A percentile compares a stretch with the other conserved stretches of the same genome.
Conservation (phyloP, 2,888 invertebrate species). For the Ditylenchus weischeri region DNA sequence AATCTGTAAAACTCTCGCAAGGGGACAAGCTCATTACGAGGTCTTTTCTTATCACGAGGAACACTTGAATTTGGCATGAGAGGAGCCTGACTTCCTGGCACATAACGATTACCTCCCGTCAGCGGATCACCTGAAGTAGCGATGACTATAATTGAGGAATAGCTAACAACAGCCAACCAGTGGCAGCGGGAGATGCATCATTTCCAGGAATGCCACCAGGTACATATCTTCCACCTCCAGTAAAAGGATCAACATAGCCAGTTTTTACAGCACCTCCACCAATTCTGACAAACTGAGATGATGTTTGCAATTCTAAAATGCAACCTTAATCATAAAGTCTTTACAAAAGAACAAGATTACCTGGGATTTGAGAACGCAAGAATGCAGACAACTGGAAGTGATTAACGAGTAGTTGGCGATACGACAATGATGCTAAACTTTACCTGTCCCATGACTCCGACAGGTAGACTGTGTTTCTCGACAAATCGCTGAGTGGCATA, state of each 20-base stretch:
- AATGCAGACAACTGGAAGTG: conserved; percentile 64
- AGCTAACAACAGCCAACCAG: conserved; percentile 9
- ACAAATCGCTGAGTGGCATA: conserved; percentile 84
- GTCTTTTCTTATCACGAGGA: conserved; percentile 44
- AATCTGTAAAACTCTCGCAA: conserved; percentile 40
- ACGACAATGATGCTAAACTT: neutral
- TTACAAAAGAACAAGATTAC: neutral
- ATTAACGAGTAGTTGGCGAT: too few species aligned
- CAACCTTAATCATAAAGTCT: neutral
- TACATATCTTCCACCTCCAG: conserved; percentile 61
- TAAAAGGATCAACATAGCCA: conserved; percentile 61
- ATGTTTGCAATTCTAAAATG: neutral
- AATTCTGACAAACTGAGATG: neutral
- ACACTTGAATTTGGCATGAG: conserved; percentile 40
- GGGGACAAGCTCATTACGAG: conserved; percentile 49
- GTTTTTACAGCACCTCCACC: neutral
- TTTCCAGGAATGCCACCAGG: conserved; percentile 38
- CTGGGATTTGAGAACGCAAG: conserved; percentile 22
- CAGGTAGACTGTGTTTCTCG: conserved; percentile 77
- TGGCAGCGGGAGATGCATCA: conserved; percentile 1
- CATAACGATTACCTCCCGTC: conserved; percentile 61
- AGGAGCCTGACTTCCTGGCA: conserved; percentile 40
- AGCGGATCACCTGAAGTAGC: conserved; percentile 60
- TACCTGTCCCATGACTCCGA: conserved; percentile 58
- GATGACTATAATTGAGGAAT: neutral